Percentiles rank a stretch among this genome's conserved stretches.
phyloP scores from a whole-genome alignment of 1,140 invertebrate genomes.

The Drosophila bipectinata region DNA sequence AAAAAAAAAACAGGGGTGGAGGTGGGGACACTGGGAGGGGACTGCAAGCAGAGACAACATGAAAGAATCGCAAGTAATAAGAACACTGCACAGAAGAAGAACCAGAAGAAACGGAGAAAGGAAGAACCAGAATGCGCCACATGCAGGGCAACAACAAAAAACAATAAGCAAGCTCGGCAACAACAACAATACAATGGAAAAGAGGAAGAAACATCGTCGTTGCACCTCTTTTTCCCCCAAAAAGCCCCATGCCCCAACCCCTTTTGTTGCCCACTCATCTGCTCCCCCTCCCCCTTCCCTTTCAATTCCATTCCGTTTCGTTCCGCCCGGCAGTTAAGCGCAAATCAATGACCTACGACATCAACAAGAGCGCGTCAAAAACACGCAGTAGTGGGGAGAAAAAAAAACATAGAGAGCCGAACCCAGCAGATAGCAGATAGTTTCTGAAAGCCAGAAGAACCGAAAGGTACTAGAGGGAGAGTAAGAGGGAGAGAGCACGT shows the following conservation, averaged over 20 bases:
- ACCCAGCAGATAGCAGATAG: slow-evolving; percentile 15
- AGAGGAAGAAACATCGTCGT: slow-evolving; percentile 23
- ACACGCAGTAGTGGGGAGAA: slow-evolving; percentile 33
- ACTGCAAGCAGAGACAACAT: slow-evolving; percentile 30
- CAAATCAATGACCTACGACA: slow-evolving; percentile 82
- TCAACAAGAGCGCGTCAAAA: slow-evolving; percentile 57
- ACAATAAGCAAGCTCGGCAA: slow-evolving; percentile 50
- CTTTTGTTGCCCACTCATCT: neutral
- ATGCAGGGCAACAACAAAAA: slow-evolving; percentile 67
- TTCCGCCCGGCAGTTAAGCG: slow-evolving; percentile 65
- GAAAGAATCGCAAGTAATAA: slow-evolving; percentile 48
- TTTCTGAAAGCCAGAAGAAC: slow-evolving; percentile 21
- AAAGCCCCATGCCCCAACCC: neutral
- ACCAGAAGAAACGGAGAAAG: slow-evolving; percentile 17
- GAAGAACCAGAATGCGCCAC: slow-evolving; percentile 63
- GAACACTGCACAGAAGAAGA: slow-evolving; percentile 26
- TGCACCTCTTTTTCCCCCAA: slow-evolving; percentile 9
- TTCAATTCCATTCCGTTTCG: slow-evolving; percentile 26
- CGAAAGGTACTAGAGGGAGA: slow-evolving; percentile 7
- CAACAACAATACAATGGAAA: slow-evolving; percentile 40
- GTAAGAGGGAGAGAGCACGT: slow-evolving; percentile 12
- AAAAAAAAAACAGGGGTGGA: slow-evolving; percentile 26
- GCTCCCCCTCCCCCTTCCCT: slow-evolving; percentile 1
- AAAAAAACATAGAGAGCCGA: slow-evolving; percentile 2
- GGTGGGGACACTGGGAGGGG: slow-evolving; percentile 9